These are phyloP conservation scores for Molorchus minor DNA, from an alignment of 2,888 invertebrate genomes.

Conservation along the genomic window DNA sequence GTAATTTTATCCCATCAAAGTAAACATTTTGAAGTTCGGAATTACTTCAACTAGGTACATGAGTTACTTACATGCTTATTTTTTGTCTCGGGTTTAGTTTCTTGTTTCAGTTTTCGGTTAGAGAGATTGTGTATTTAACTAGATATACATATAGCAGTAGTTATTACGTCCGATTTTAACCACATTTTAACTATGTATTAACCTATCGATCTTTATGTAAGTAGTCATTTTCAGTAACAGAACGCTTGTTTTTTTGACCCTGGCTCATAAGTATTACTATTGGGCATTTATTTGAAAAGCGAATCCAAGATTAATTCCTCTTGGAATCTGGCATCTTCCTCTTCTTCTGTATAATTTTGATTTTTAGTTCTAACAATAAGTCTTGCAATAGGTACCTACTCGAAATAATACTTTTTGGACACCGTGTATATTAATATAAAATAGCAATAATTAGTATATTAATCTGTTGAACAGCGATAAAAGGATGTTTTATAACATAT, in stretches of 20 bases:
- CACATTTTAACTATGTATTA: not conserved
- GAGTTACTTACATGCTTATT: not conserved
- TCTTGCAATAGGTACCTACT: not conserved
- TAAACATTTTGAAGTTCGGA: not conserved
- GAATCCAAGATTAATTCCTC: too few relatives aligned
- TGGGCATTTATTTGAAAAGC: too few relatives aligned
- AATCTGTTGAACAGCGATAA: not conserved
- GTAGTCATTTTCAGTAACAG: too few relatives aligned
- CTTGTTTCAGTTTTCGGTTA: not conserved
- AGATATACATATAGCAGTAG: not conserved
- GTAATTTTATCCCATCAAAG: not conserved
- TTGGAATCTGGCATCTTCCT: too few relatives aligned
- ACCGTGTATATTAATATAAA: not conserved
- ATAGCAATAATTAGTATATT: not conserved
- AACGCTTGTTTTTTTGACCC: too few relatives aligned
- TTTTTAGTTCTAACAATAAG: not conserved
- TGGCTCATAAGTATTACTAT: too few relatives aligned
- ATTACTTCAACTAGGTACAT: not conserved
- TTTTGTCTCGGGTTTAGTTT: not conserved
- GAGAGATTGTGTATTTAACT: not conserved
- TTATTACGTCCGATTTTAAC: not conserved
- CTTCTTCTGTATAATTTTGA: not conserved
- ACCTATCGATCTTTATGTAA: not conserved
- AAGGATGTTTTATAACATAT: not conserved
- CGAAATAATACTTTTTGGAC: not conserved